Conservation (phyloP, 2,888 invertebrate genomes). For the Uloborus plumipes region DNA sequence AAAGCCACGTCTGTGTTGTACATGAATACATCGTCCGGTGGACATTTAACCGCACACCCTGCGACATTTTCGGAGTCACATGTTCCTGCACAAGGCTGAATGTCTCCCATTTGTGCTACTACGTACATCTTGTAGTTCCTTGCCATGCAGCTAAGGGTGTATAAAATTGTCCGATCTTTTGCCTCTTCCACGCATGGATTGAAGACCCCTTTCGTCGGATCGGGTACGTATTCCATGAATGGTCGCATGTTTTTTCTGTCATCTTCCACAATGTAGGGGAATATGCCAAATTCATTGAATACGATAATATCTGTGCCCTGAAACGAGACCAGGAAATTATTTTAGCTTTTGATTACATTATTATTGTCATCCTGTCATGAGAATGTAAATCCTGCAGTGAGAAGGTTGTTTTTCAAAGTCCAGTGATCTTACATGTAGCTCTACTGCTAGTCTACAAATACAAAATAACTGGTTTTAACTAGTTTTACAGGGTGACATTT, state of each 20-base stretch:
- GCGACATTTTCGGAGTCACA: conserved; percentile 25
- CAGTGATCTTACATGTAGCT: no score
- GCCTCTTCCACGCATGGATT: conserved; percentile 48
- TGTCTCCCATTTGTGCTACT: conserved; percentile 80
- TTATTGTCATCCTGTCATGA: no score
- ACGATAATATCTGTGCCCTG: conserved; percentile 82
- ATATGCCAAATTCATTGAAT: conserved; percentile 80
- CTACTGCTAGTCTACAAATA: no score
- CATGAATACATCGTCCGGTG: conserved; percentile 66
- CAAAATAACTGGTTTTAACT: no score
- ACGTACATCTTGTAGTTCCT: conserved; percentile 76
- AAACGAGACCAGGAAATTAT: no score
- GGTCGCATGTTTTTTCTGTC: background rate
- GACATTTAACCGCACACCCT: conserved; percentile 65
- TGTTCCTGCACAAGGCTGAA: conserved; percentile 74
- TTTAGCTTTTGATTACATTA: no score
- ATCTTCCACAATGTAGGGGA: conserved; percentile 2
- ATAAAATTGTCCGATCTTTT: conserved; percentile 64
- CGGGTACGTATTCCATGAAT: conserved; percentile 48
- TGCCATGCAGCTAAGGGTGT: conserved; percentile 75
- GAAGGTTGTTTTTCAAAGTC: no score
- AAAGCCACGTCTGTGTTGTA: no score
- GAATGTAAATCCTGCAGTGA: no score
- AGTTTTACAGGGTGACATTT: no score
- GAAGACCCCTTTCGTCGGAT: conserved; percentile 27